These are phyloP conservation scores for Alligator sinensis DNA, from an alignment of 2,113 vertebrate species.

Conservation along the genomic window DNA sequence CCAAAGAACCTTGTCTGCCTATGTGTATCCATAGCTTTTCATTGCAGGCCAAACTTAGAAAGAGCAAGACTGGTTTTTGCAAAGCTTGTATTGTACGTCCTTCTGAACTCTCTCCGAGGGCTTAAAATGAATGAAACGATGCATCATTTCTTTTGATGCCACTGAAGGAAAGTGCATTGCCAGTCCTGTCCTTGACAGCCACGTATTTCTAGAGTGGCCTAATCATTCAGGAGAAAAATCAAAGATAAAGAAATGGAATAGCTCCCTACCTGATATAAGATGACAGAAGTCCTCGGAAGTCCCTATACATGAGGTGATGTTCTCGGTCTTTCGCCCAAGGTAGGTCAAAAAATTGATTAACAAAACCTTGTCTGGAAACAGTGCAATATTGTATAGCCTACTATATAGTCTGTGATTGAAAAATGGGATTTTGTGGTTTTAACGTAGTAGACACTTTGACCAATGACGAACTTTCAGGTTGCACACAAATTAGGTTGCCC, in stretches of 20 bases:
- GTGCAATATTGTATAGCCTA: neutral
- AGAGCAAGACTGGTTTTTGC: neutral
- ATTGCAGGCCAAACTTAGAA: neutral
- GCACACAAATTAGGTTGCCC: neutral
- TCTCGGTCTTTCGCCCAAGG: neutral
- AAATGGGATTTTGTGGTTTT: too few species aligned
- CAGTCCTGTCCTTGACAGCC: slow-evolving; percentile 2
- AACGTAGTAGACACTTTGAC: too few species aligned
- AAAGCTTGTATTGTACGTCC: neutral
- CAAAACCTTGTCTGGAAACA: neutral
- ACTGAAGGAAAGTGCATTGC: neutral
- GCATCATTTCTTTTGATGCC: neutral
- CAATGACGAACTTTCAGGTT: too few species aligned
- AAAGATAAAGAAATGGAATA: neutral
- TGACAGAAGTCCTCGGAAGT: neutral
- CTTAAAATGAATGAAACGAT: neutral
- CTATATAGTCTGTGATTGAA: neutral
- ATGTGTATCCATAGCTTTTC: too few species aligned
- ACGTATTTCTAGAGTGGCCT: neutral
- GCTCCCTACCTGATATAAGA: neutral
- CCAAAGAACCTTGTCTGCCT: too few species aligned
- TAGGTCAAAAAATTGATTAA: neutral
- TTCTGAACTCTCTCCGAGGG: neutral
- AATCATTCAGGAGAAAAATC: neutral
- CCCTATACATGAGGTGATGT: neutral